Conservation (phyloP, 1,140 invertebrate genomes). For the Drosophila equinoxialis region DNA sequence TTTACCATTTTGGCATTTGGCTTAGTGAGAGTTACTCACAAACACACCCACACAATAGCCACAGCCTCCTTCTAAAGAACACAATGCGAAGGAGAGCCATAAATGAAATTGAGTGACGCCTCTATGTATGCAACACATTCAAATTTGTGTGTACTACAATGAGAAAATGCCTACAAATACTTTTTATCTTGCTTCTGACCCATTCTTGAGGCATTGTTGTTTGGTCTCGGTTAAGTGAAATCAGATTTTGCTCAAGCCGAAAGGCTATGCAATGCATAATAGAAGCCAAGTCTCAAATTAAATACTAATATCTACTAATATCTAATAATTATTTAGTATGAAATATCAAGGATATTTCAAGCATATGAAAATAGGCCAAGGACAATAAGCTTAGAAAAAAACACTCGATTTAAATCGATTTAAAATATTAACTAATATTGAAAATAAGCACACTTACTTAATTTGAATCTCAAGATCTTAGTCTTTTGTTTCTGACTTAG, state of each 20-base stretch:
- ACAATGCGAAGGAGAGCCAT: conserved; percentile 8
- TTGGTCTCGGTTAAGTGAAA: not conserved
- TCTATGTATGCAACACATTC: conserved; percentile 30
- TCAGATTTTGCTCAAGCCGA: not conserved
- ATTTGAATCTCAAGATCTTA: no score
- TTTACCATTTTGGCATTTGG: conserved; percentile 77
- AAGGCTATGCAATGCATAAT: not conserved
- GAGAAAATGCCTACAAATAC: not conserved
- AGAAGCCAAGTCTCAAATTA: no score
- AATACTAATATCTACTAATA: no score
- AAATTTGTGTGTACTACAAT: conserved; percentile 13
- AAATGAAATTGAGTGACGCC: conserved; percentile 48
- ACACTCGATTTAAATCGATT: no score
- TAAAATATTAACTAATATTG: no score
- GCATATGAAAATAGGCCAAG: no score
- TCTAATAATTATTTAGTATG: no score
- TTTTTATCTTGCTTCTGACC: not conserved
- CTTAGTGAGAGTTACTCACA: conserved; percentile 41
- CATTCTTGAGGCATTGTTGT: conserved; percentile 1
- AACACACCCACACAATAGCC: not conserved
- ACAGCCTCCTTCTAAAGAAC: no score
- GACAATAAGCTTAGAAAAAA: no score
- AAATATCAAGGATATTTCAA: no score
- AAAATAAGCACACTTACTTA: no score
- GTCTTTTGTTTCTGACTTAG: no score